Evolutionary conservation across 2,888 invertebrate species (phyloP), one percentile per base, ranked within the genome.

Genomic region (Oscheius sp.): DNA sequence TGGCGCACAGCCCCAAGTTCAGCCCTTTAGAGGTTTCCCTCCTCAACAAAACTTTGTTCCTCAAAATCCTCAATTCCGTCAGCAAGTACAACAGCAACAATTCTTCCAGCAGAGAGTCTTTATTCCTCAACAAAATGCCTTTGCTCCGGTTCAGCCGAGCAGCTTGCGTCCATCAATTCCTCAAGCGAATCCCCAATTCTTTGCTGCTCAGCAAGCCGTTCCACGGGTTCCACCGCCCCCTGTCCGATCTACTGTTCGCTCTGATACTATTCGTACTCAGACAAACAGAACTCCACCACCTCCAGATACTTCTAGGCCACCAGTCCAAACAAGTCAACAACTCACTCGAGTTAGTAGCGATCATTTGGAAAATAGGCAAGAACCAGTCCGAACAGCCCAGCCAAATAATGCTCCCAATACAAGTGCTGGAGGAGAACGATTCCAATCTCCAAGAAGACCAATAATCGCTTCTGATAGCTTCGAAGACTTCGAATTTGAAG

Each of bases 121-220:
- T 48, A 25, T 48, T 20, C 48, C 53, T 53, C 53, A 29, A 20
- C 53, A 53, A n/a, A 53, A n/a, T 20, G 33, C 15, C n/a, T 53
- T 53, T 31, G 33, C 15, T 8, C 53, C 48, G 25, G 48, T 17
- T 48, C 48, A 17, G 48, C 48, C 48, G 20, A 27, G 12, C 12
- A 27, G 4, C 20, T 10, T 48, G 20, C 8, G 25, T 10, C 10
- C 50, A 20, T 6, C 27, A 20, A 3, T n/a, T 52, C 23, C 50
- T 1, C n/a, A 8, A 2, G 50, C 12, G 12, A 8, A 27, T 8
- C 50, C 50, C 10, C 50, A 52, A 31, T 52, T 25, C 27, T 29
- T 2, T 12, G 29, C 27, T 20, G 4, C n/a, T 2, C 50, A 52
- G 10, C 50, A 52, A 25, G 25, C 50, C 10, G 1, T n/a, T 48